Evolutionary conservation across 1,140 invertebrate species (phyloP), one percentile per base, ranked within the genome.

Genomic region (Parasteatoda tepidariorum): DNA sequence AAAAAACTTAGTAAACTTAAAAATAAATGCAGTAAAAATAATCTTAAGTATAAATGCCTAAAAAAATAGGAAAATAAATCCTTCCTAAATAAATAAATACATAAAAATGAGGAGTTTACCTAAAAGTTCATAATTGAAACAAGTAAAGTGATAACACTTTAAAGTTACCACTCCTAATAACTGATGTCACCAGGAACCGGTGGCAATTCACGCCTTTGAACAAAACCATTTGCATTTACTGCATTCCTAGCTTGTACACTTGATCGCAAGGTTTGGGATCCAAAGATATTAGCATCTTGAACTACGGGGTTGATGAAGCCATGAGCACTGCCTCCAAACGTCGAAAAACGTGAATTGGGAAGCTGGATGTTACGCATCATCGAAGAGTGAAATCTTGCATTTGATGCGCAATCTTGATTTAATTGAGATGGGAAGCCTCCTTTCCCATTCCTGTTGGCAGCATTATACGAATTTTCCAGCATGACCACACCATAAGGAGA

Each of bases 261-360:
- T 2, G 81, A 83, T 18, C 81, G 59, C 13, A 83, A 57, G 68
- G 81, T 83, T 55, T 74, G 67, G 0, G 68, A 64, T 18, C 61
- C 70, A 61, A n/a, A 30, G n/a, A 59, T 11, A 59, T 57, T 26
- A 9, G 41, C 24, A 64, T 83, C 68, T 9, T 68, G 68, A 18
- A 83, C 64, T 13, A 67, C 81, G 28, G 81, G 81, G 28, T 83
- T 83, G 13, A 83, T 59, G 64, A 83, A 83, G 18, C 81, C 81
- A 66, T 74, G 81, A n/a, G 68, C 81, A 64, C 68, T 83, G 0
- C 81, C 81, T 6, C 81, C 81, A 64, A 83, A 83, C 28, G 81
- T 83, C 13, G 81, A 83, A 55, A 83, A 83, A 54, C 70, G 59
- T 11, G 68, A 55, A 64, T 62, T 73, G 13, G 81, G 81, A 15